phyloP scores from a whole-genome alignment of 1,140 invertebrate genomes.

The Venustaconcha ellipsiformis region DNA sequence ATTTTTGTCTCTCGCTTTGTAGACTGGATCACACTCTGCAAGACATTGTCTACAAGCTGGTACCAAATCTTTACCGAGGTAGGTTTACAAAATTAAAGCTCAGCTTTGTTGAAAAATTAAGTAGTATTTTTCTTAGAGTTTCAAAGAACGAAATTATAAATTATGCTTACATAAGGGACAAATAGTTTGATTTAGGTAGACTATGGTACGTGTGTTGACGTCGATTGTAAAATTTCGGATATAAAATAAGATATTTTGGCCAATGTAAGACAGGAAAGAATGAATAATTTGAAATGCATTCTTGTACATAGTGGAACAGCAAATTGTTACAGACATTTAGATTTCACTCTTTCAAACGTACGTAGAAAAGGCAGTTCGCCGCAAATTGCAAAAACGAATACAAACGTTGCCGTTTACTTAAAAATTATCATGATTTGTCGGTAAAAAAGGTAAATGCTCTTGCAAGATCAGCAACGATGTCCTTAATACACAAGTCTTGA shows the following conservation, averaged over 20 bases:
- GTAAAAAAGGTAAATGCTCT: too few relatives aligned
- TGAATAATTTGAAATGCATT: background rate
- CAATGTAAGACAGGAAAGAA: background rate
- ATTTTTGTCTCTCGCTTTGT: constrained; percentile 16
- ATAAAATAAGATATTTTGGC: background rate
- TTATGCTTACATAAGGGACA: background rate
- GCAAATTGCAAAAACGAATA: too few relatives aligned
- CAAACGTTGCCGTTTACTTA: too few relatives aligned
- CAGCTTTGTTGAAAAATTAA: background rate
- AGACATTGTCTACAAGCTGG: constrained; percentile 96
- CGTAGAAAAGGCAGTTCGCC: too few relatives aligned
- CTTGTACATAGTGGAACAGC: background rate
- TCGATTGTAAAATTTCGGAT: background rate
- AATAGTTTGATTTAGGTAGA: background rate
- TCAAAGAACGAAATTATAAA: background rate
- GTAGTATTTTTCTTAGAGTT: background rate
- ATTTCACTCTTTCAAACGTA: too few relatives aligned
- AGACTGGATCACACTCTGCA: constrained; percentile 87
- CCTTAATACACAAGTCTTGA: too few relatives aligned
- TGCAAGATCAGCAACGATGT: too few relatives aligned
- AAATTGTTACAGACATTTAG: too few relatives aligned
- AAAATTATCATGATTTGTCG: too few relatives aligned
- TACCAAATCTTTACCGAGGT: constrained; percentile 89
- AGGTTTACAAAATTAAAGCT: constrained; percentile 21
- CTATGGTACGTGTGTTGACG: background rate